A percentile compares a stretch with the other conserved stretches of the same genome.
Conservation (phyloP, 2,797 vertebrate genomes). For the Hemibagrus guttatus region DNA sequence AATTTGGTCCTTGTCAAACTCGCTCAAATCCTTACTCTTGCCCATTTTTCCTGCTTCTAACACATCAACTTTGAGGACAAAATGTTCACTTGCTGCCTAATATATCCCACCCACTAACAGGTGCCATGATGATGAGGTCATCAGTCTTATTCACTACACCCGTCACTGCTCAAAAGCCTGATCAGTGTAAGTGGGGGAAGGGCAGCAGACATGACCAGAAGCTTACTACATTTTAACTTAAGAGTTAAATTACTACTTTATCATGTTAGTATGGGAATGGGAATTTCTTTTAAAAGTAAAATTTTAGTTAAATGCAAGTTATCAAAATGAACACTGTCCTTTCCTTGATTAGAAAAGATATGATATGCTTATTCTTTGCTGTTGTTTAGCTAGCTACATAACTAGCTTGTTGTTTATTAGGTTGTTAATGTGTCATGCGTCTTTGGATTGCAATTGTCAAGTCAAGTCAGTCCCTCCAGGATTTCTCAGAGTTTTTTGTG, state of each 20-base stretch:
- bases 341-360: neutral
- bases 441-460: neutral
- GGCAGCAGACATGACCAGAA: neutral
- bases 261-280: neutral
- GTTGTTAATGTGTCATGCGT: neutral
- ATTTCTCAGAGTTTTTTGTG: too few relatives aligned
- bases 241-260: neutral
- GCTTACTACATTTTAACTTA: neutral
- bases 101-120: too few relatives aligned
- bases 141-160: too few relatives aligned
- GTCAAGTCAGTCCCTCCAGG: too few relatives aligned
- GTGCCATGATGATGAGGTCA: too few relatives aligned
- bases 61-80: too few relatives aligned
- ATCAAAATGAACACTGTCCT: neutral
- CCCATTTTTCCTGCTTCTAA: too few relatives aligned
- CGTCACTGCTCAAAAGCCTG: too few relatives aligned
- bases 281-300: neutral
- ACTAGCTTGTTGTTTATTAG: neutral
- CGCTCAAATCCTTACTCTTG: too few relatives aligned
- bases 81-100: too few relatives aligned
- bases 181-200: neutral
- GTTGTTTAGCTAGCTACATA: neutral
- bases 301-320: neutral
- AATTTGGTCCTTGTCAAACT: too few relatives aligned
- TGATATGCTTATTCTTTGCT: neutral